phyloP scores from a whole-genome alignment of 2,888 invertebrate species.

The Gastrophysa polygoni region DNA sequence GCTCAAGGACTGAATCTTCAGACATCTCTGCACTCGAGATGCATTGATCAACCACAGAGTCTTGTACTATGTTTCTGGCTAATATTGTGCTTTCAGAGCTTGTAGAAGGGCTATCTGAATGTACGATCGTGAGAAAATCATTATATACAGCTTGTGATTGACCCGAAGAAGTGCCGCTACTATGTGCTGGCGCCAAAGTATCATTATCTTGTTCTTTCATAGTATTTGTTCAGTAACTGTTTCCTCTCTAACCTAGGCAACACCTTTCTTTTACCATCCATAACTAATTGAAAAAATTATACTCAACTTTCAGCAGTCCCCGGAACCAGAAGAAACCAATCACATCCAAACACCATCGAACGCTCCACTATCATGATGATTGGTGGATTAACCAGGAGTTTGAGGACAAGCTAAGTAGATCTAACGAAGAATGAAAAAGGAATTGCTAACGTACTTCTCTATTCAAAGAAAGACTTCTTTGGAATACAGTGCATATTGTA shows the following conservation, averaged over 20 bases:
- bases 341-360: no score
- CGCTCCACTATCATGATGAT: no score
- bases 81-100: conserved; percentile 6
- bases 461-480: no score
- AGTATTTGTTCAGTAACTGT: conserved; percentile 12
- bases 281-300: neutral
- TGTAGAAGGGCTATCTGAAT: neutral
- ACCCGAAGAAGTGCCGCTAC: neutral
- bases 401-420: no score
- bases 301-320: neutral
- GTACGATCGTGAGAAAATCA: neutral
- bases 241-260: conserved; percentile 1
- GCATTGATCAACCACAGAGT: conserved; percentile 5
- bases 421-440: no score
- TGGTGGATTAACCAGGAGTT: no score
- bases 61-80: conserved; percentile 13
- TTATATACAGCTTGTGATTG: neutral
- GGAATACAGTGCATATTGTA: no score
- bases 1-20: conserved; percentile 4
- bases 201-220: conserved; percentile 12
- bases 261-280: conserved; percentile 5
- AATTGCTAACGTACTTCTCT: no score
- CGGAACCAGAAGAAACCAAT: neutral
- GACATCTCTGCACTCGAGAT: conserved; percentile 6
- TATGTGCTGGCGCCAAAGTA: neutral